Conservation (phyloP, 2,797 vertebrate genomes). For the Meriones psammophilus region DNA sequence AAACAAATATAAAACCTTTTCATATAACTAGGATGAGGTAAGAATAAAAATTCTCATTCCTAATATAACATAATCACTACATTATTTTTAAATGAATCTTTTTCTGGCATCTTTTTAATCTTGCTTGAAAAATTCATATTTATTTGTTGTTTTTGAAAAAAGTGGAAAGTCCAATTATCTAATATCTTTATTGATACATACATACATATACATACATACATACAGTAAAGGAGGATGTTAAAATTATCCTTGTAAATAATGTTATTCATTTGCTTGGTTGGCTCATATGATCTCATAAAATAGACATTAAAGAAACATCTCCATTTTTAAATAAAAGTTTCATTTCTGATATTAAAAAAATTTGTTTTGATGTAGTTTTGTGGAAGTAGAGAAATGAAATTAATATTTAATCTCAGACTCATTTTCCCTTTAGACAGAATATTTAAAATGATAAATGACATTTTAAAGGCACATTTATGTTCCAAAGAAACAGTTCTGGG, state of each 20-base stretch:
- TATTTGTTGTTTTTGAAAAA: conserved; percentile 53
- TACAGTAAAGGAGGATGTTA: background rate
- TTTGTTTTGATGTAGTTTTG: conserved; percentile 45
- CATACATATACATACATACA: too few species aligned
- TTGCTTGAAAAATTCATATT: conserved; percentile 46
- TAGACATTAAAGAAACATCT: background rate
- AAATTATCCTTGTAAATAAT: conserved; percentile 26
- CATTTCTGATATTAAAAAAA: conserved; percentile 23
- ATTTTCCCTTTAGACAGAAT: conserved; percentile 52
- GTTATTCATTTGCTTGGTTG: background rate
- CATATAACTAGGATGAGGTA: background rate
- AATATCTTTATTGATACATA: too few species aligned
- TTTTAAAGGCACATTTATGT: conserved; percentile 71
- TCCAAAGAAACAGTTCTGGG: conserved; percentile 78
- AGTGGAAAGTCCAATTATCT: background rate
- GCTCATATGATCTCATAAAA: conserved; percentile 24
- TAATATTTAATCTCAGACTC: conserved; percentile 41
- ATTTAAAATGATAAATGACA: conserved; percentile 74
- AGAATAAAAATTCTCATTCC: conserved; percentile 19
- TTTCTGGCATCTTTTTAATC: conserved; percentile 25
- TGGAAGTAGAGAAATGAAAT: conserved; percentile 50
- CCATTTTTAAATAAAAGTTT: background rate
- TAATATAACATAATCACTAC: conserved; percentile 6
- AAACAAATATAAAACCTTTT: conserved; percentile 23
- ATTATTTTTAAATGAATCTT: conserved; percentile 3